A percentile compares a stretch with the other conserved stretches of the same genome.
phyloP scores from a whole-genome alignment of 53 echinoderm and acorn worm genomes.

The Crossaster papposus region DNA sequence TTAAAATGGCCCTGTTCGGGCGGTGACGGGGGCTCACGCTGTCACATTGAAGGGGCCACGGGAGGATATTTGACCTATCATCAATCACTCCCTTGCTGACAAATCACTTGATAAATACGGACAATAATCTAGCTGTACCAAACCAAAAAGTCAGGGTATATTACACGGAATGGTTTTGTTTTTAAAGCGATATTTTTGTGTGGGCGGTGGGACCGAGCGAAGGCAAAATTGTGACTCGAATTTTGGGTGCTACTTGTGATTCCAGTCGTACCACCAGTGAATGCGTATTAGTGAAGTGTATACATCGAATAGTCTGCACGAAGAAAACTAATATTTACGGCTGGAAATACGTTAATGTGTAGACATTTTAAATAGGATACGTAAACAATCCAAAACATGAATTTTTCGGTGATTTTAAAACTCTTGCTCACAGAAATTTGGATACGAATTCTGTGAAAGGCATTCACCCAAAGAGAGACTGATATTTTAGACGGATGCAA shows the following conservation, averaged over 20 bases:
- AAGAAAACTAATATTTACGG: no score
- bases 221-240: no score
- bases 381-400: no score
- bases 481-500: not conserved
- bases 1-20: constrained; percentile 22
- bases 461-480: not conserved
- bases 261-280: no score
- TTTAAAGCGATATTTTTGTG: no score
- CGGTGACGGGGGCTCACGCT: constrained; percentile 16
- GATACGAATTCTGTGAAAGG: not conserved
- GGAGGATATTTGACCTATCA: constrained; percentile 15
- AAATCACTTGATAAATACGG: constrained; percentile 42
- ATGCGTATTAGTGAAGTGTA: no score
- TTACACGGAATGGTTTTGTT: not conserved
- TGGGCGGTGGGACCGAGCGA: no score
- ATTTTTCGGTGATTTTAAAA: no score
- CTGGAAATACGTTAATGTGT: no score
- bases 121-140: constrained; percentile 7
- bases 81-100: constrained; percentile 47
- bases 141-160: not conserved
- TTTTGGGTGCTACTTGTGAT: no score
- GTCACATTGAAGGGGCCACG: constrained; percentile 29
- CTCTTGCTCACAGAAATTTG: not conserved
- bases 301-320: no score
- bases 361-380: no score